Evolutionary conservation across 2,113 vertebrate species (phyloP).

Genomic region (Podarcis muralis): DNA sequence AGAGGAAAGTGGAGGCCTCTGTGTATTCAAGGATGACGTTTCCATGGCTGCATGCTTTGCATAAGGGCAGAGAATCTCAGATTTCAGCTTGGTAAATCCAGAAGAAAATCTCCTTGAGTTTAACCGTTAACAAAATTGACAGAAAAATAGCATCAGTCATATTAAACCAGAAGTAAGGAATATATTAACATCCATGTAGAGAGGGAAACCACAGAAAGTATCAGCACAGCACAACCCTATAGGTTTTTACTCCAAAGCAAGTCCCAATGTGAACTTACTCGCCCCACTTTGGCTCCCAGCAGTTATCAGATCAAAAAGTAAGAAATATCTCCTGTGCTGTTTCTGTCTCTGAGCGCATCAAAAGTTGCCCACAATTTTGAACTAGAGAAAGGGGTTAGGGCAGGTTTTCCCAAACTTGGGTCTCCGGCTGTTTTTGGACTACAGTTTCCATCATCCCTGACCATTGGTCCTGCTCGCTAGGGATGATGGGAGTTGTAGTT

Average conservation of each 20-base stretch:
- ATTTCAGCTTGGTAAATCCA: neutral
- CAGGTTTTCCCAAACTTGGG: no score
- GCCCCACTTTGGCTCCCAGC: neutral
- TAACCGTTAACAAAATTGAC: neutral
- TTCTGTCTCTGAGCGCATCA: neutral
- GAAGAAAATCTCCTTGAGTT: neutral
- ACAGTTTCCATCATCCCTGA: no score
- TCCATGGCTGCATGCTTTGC: neutral
- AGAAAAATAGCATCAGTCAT: neutral
- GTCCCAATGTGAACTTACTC: no score
- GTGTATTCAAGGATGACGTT: neutral
- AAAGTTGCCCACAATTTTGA: neutral
- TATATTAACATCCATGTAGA: neutral
- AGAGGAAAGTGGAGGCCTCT: neutral
- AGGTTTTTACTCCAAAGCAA: no score
- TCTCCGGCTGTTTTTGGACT: no score
- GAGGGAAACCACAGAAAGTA: neutral
- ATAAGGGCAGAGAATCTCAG: neutral
- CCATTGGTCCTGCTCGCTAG: no score
- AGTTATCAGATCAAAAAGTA: neutral
- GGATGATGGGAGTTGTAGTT: no score
- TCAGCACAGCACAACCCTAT: no score
- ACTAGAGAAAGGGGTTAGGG: neutral
- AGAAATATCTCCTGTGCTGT: neutral
- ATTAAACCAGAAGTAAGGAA: neutral